Conservation (phyloP, 2,797 vertebrate genomes). For the Euphonia xanthogaster region DNA sequence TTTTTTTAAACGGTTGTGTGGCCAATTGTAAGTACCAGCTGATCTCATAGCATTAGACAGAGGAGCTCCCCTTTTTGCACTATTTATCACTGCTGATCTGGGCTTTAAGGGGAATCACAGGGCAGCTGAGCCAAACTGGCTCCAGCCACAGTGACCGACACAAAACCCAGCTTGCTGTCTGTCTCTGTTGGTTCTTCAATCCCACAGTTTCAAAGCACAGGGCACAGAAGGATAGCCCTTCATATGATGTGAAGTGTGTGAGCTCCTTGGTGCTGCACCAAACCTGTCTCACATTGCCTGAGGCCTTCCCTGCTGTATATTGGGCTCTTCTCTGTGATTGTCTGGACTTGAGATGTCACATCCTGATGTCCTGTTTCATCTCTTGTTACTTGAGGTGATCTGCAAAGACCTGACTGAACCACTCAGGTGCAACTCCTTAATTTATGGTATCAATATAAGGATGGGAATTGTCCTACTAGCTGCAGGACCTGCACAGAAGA, state of each 20-base stretch:
- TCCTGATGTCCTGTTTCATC: rapidly evolving
- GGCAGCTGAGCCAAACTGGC: background rate
- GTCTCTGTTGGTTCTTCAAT: background rate
- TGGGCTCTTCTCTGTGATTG: background rate
- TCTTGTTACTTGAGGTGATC: background rate
- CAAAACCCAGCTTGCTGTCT: background rate
- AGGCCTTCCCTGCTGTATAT: background rate
- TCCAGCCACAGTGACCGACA: background rate
- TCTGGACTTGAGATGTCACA: background rate
- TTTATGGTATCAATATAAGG: rapidly evolving
- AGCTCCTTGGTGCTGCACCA: background rate
- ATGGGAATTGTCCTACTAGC: background rate
- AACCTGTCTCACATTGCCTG: background rate
- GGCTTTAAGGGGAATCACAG: background rate
- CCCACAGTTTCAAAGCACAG: background rate
- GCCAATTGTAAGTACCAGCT: background rate
- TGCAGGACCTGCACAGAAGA: background rate
- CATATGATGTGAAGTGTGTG: rapidly evolving
- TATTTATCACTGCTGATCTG: background rate
- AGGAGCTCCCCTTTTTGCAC: background rate
- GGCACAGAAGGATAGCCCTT: background rate
- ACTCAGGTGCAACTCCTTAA: rapidly evolving
- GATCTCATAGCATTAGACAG: background rate
- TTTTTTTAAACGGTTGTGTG: rapidly evolving
- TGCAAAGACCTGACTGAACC: background rate